These are phyloP conservation scores for Ptiloglossa arizonensis DNA, from an alignment of 1,140 invertebrate genomes.

Conservation along the genomic window DNA sequence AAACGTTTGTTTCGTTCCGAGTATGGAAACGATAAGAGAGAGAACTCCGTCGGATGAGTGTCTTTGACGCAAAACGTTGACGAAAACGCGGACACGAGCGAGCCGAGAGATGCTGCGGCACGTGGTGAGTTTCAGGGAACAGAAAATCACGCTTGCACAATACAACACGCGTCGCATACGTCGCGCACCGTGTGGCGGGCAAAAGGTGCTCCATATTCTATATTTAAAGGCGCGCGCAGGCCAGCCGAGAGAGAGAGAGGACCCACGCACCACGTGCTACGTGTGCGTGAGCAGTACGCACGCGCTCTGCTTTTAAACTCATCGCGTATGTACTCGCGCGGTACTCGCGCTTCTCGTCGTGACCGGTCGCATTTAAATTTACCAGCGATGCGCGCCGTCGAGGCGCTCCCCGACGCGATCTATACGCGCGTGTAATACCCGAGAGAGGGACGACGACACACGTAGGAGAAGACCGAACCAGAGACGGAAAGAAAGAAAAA, in stretches of 20 bases:
- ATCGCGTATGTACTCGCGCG: constrained; percentile 16
- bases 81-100: no score
- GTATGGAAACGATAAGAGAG: no score
- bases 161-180: constrained; percentile 37
- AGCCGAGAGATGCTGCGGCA: constrained; percentile 2
- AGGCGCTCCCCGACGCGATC: constrained; percentile 28
- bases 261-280: constrained; percentile 39
- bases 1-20: no score
- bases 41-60: no score
- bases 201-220: constrained; percentile 71
- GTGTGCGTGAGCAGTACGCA: constrained; percentile 49
- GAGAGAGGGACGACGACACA: neutral
- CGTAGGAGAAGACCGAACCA: no score
- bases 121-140: constrained; percentile 60
- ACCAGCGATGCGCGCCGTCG: constrained; percentile 55
- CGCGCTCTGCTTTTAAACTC: no score
- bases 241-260: constrained; percentile 13
- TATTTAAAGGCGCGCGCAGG: constrained; percentile 67
- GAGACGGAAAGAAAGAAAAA: neutral
- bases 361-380: constrained; percentile 67
- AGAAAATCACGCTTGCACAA: constrained; percentile 70
- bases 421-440: constrained; percentile 17
- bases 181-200: constrained; percentile 48
- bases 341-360: constrained; percentile 24
- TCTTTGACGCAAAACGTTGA: no score